A percentile compares a stretch with the other conserved stretches of the same genome.
These are phyloP conservation scores for Bryconaethiops microstoma DNA, from an alignment of 2,797 vertebrate species.

Conservation along the genomic window DNA sequence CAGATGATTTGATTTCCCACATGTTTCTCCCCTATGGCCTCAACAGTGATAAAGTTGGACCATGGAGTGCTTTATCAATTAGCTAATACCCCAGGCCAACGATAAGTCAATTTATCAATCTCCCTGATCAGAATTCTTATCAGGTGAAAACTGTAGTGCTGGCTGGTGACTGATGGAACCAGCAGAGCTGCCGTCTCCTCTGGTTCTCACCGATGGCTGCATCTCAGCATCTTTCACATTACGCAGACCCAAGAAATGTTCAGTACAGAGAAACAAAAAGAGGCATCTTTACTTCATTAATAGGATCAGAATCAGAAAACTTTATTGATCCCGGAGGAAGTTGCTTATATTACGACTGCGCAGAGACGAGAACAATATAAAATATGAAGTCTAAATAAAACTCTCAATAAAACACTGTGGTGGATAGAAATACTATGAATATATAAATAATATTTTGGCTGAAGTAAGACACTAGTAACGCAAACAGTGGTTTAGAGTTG, in stretches of 20 bases:
- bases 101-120: slow-evolving; percentile 81
- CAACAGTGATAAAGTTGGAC: slow-evolving; percentile 67
- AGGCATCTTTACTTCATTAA: too few species aligned
- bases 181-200: neutral
- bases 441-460: too few species aligned
- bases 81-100: slow-evolving; percentile 71
- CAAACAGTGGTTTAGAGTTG: too few species aligned
- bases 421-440: too few species aligned
- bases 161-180: slow-evolving; percentile 12
- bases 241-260: neutral
- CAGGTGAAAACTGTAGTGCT: slow-evolving; percentile 10
- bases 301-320: too few species aligned
- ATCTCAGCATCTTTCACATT: neutral
- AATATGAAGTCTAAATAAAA: too few species aligned
- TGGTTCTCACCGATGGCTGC: neutral
- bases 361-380: too few species aligned
- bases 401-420: too few species aligned
- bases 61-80: slow-evolving; percentile 77
- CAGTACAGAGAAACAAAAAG: neutral
- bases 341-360: too few species aligned
- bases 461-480: too few species aligned
- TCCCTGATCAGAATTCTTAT: slow-evolving; percentile 48
- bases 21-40: slow-evolving; percentile 64
- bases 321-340: too few species aligned
- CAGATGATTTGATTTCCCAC: slow-evolving; percentile 76